Conservation (phyloP, 1,140 invertebrate species). For the Pogonomyrmex californicus region DNA sequence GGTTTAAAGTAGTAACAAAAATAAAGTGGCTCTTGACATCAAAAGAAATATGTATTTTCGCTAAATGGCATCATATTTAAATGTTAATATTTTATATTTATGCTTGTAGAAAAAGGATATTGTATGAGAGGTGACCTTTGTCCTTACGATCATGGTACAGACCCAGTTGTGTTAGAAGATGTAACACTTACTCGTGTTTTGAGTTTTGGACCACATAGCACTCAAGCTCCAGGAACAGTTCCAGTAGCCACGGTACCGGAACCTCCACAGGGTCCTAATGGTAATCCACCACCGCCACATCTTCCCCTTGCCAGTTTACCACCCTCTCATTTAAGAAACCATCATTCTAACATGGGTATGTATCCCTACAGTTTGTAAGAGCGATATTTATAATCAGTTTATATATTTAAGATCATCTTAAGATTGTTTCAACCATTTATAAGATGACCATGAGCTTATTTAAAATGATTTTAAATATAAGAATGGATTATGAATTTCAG, state of each 20-base stretch:
- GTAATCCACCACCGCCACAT: conserved; percentile 85
- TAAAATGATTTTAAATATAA: not conserved
- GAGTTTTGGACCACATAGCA: conserved; percentile 87
- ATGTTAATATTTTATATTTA: not conserved
- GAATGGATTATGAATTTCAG: not conserved
- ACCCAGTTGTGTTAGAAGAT: conserved; percentile 97
- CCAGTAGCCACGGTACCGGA: conserved; percentile 82
- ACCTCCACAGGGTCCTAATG: conserved; percentile 83
- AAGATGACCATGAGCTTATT: not conserved
- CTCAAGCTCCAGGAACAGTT: conserved; percentile 84
- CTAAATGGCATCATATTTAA: not conserved
- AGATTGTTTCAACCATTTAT: not conserved
- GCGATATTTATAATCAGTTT: no score
- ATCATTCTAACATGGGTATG: conserved; percentile 85
- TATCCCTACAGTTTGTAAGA: conserved; percentile 13
- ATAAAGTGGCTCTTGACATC: not conserved
- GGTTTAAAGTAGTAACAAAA: not conserved
- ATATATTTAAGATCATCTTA: not conserved
- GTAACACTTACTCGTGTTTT: conserved; percentile 89
- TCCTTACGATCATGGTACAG: conserved; percentile 97
- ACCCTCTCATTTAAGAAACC: conserved; percentile 87
- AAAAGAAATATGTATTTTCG: not conserved
- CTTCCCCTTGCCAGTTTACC: conserved; percentile 86
- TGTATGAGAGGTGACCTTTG: conserved; percentile 98
- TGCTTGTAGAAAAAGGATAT: conserved; percentile 94